These are phyloP conservation scores for Sebastes itinus DNA, from an alignment of 2,797 vertebrate species.

Conservation along the genomic window DNA sequence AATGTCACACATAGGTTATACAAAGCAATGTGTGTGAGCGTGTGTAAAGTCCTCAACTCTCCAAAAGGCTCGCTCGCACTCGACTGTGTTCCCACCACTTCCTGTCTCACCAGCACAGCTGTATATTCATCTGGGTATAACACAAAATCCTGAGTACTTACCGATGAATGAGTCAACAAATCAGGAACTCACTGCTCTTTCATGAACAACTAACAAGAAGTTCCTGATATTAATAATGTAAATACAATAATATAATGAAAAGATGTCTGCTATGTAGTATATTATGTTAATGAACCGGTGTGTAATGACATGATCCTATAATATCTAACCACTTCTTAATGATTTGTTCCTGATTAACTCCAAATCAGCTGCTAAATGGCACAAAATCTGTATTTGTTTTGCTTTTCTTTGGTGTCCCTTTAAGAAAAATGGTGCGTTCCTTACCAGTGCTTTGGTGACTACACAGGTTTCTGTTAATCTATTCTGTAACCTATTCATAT, in stretches of 20 bases:
- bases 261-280: not conserved
- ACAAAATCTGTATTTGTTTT: not conserved
- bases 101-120: constrained; percentile 38
- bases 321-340: not conserved
- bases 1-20: not conserved
- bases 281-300: not conserved
- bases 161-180: constrained; percentile 1
- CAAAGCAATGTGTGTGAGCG: not conserved
- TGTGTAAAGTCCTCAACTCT: constrained; percentile 11
- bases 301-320: not conserved
- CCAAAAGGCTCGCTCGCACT: constrained; percentile 9
- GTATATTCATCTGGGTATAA: not conserved
- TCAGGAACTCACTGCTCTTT: not conserved
- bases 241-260: not conserved
- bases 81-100: constrained; percentile 49
- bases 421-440: not conserved
- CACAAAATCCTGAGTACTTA: not conserved
- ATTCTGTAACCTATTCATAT: not conserved
- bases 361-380: not conserved
- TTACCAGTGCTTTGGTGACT: not conserved
- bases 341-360: not conserved
- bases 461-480: not conserved
- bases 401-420: not conserved
- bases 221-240: not conserved
- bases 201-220: not conserved